Evolutionary conservation across 1,140 invertebrate species (phyloP).

Genomic region (Trichonephila clavata): DNA sequence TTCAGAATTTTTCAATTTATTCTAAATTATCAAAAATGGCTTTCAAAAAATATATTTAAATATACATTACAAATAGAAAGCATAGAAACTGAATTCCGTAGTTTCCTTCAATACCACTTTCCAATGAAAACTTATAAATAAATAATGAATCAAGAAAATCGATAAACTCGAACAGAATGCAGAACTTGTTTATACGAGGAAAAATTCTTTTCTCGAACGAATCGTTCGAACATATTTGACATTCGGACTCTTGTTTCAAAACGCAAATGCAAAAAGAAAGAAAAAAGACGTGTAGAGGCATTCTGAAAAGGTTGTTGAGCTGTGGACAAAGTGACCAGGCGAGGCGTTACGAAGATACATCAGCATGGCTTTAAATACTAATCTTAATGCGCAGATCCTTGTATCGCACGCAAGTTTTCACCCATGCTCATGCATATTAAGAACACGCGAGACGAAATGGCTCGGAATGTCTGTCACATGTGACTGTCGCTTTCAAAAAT

Average conservation of each 20-base stretch:
- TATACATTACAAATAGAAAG: no score
- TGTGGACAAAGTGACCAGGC: slow-evolving; percentile 13
- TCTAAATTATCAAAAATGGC: no score
- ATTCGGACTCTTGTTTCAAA: neutral
- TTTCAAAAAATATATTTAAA: no score
- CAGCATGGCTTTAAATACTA: neutral
- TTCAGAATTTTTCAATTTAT: no score
- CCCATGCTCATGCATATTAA: neutral
- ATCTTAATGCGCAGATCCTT: slow-evolving; percentile 14
- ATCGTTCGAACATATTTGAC: no score
- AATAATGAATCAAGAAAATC: no score
- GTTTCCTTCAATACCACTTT: no score
- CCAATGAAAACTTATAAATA: no score
- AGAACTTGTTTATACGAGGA: no score
- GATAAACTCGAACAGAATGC: no score
- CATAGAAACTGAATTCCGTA: no score
- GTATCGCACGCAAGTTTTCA: neutral
- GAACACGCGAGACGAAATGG: neutral
- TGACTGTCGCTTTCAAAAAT: neutral
- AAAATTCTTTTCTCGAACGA: no score
- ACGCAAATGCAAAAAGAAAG: neutral
- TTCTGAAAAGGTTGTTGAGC: slow-evolving; percentile 40
- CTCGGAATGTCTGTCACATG: neutral
- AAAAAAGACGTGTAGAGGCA: neutral
- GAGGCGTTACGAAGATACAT: slow-evolving; percentile 14